Percentiles rank a stretch among this genome's conserved stretches.
phyloP scores from a whole-genome alignment of 2,888 invertebrate species.

The Monochamus alternatus region DNA sequence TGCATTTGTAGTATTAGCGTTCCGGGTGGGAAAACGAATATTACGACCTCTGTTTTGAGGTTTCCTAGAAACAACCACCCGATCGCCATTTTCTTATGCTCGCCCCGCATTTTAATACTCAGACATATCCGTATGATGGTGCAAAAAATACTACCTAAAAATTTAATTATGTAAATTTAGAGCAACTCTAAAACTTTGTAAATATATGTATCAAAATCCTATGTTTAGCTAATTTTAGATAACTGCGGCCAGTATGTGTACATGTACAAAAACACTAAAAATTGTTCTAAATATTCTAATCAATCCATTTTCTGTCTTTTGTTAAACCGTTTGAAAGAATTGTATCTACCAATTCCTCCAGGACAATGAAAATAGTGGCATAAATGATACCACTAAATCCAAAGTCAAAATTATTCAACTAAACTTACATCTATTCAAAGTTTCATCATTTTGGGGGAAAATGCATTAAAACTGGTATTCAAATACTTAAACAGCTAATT shows the following conservation, averaged over 20 bases:
- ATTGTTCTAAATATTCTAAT: too few species aligned
- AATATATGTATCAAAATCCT: constrained; percentile 54
- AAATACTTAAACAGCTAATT: too few species aligned
- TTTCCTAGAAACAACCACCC: constrained; percentile 46
- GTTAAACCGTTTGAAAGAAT: too few species aligned
- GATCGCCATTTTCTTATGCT: constrained; percentile 64
- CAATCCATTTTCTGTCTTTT: too few species aligned
- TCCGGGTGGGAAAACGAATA: constrained; percentile 56
- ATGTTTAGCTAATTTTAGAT: constrained; percentile 55
- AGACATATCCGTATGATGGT: constrained; percentile 70
- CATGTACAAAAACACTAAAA: too few species aligned
- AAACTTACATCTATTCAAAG: too few species aligned
- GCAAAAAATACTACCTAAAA: constrained; percentile 66
- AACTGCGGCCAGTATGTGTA: constrained; percentile 6
- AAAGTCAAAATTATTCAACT: too few species aligned
- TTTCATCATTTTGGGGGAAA: too few species aligned
- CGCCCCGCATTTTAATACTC: constrained; percentile 65
- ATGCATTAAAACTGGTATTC: too few species aligned
- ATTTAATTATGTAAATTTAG: constrained; percentile 59
- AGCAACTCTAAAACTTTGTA: constrained; percentile 58
- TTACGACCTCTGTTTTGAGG: constrained; percentile 44
- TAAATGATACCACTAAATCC: too few species aligned
- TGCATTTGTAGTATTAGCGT: constrained; percentile 68
- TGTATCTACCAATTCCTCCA: too few species aligned
- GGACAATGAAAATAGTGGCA: too few species aligned